phyloP scores from a whole-genome alignment of 2,888 invertebrate species.

The Colletes collaris region DNA sequence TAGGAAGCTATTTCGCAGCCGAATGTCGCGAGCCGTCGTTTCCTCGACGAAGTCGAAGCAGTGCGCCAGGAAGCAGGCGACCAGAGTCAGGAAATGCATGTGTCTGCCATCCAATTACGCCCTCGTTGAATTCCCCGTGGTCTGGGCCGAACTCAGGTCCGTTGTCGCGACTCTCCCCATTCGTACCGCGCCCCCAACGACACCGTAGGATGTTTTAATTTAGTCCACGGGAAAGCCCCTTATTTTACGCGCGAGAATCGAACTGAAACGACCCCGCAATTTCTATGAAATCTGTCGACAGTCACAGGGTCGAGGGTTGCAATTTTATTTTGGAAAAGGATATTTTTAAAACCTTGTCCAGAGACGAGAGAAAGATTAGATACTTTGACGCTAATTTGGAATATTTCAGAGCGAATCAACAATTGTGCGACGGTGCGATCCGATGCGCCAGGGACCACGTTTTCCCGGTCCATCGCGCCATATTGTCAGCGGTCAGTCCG shows the following conservation, averaged over 20 bases:
- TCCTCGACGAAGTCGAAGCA: conserved; percentile 66
- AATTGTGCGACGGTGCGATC: conserved; percentile 89
- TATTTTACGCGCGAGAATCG: too few relatives aligned
- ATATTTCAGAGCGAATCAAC: conserved; percentile 84
- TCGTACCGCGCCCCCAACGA: not conserved
- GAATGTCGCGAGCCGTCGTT: conserved; percentile 63
- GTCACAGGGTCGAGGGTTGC: too few relatives aligned
- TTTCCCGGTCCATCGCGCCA: conserved; percentile 88
- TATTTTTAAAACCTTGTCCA: not conserved
- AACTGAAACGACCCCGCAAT: too few relatives aligned
- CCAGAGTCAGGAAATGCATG: conserved; percentile 84
- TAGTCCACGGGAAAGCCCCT: too few relatives aligned
- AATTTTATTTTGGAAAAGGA: too few relatives aligned
- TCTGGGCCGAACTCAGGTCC: conserved; percentile 87
- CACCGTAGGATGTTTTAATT: conserved; percentile 40
- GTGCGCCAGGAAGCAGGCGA: conserved; percentile 65
- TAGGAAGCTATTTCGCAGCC: conserved; percentile 67
- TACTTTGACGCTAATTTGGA: too few relatives aligned
- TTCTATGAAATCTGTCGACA: too few relatives aligned
- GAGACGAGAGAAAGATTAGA: too few relatives aligned
- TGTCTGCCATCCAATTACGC: conserved; percentile 86
- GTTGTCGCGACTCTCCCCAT: conserved; percentile 16
- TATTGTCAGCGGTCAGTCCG: conserved; percentile 89
- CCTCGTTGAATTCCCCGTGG: conserved; percentile 86
- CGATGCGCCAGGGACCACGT: conserved; percentile 86